Evolutionary conservation across 1,140 invertebrate species (phyloP), one percentile per base, ranked within the genome.

Genomic region (Scylla paramamosain): DNA sequence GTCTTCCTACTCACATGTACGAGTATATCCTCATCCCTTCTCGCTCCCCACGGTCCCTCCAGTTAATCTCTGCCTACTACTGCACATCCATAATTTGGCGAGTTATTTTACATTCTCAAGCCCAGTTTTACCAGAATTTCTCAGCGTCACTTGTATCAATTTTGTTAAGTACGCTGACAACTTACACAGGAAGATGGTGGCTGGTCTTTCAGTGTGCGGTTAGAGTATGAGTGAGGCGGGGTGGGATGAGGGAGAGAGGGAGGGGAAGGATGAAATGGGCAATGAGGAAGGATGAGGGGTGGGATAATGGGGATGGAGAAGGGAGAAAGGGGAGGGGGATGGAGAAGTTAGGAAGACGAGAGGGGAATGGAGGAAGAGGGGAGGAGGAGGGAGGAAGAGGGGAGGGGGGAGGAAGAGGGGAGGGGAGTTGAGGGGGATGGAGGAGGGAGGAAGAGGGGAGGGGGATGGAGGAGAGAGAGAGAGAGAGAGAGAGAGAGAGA

Each of bases 81-180:
- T 91, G 45, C 48, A 45, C 31, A 45, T 16, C 77, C 77, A 46
- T 59, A 82, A 59, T 92, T 67, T 92, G 45, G 59, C 20, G 32
- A 46, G 59, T 52, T 92, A 46, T 82, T 59, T 92, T 77, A 82
- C 8, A 25, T 39, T 88, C 31, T 88, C 7, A 8, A 20, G 67
- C 67, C 20, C n/a, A 77, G 67, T 77, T n/a, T 77, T n/a, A 77
- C 25, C 8, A 7, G 67, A 20, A 77, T 25, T 25, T 25, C 25
- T 77, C 10, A 77, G 67, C 67, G 67, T 77, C 67, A 77, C 25
- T 0, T 77, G 20, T 8, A n/a, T 77, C 20, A 7, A 20, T 77
- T 77, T 25, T n/a, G 20, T 77, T 77, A 20, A n/a, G n/a, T 8
- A 77, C 4, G 67, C 20, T 20, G 12, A n/a, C 20, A 0, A 77